Evolutionary conservation across 2,113 vertebrate species (phyloP), one percentile per base, ranked within the genome.

Genomic region (Pluvialis apricaria): DNA sequence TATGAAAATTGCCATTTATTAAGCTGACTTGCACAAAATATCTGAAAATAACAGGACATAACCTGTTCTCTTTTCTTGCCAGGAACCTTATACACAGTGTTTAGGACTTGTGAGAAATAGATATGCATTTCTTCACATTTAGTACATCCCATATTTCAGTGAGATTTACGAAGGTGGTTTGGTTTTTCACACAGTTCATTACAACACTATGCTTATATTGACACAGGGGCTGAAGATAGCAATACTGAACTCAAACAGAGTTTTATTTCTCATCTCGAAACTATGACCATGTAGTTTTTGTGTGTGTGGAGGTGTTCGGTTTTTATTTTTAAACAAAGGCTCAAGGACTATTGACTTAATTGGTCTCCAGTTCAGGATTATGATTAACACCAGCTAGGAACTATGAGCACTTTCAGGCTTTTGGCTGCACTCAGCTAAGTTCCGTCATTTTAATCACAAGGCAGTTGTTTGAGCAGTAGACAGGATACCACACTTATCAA

Each of bases 241-340:
- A 73, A 73, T 36, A 65, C 40, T 45, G 62, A 88, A 77, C 31
- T 40, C 66, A 21, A 47, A 20, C 47, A 60, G 13, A 57, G 29
- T 61, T 88, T 90, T 80, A 57, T 34, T 86, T 80, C 28, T 80
- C 20, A 66, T 49, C 45, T 93, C 54, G 72, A 93, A 86, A 68
- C 12, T 36, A 64, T 11, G 36, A 25, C 32, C 8, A 3, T 54
- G 21, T 17, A 38, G 11, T 7, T 81, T 80, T 57, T 54, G 38
- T 64, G 25, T 1, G 6, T n/a, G n/a, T n/a, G n/a, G n/a, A 6
- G 1, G 3, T 21, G 25, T 3, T 55, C 66, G 47, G 3, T 31
- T 58, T 89, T 66, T n/a, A 38, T 82, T 95, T 91, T 94, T 79
- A 76, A 88, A 85, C 26, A 64, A 88, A 79, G 13, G 36, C 19